A percentile compares a stretch with the other conserved stretches of the same genome.
Evolutionary conservation across 2,888 invertebrate species (phyloP).

Genomic region (Drosophila hamatofila): DNA sequence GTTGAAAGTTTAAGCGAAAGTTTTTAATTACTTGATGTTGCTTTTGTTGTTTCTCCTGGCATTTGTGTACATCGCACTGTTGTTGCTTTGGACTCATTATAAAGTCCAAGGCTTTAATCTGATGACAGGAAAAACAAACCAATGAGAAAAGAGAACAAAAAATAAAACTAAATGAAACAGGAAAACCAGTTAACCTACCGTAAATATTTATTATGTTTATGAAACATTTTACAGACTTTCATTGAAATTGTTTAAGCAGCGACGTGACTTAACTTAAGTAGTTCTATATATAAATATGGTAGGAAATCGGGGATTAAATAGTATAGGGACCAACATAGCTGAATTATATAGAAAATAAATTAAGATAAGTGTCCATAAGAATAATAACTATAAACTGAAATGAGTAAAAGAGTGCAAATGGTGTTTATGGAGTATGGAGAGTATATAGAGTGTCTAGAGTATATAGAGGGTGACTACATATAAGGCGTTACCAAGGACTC

Average conservation of each 20-base stretch:
- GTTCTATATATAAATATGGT: conserved; percentile 45
- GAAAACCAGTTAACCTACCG: conserved; percentile 64
- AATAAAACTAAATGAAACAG: background rate
- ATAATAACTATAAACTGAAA: conserved; percentile 15
- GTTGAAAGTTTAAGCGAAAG: conserved; percentile 65
- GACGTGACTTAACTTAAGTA: conserved; percentile 64
- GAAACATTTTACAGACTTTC: conserved; percentile 83
- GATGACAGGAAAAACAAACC: conserved; percentile 2
- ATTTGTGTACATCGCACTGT: conserved; percentile 10
- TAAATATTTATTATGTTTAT: conserved; percentile 82
- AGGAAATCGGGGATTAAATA: conserved; percentile 46
- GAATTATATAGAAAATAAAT: conserved; percentile 40
- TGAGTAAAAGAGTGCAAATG: conserved; percentile 24
- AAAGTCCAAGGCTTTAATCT: conserved; percentile 32
- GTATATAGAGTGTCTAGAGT: conserved; percentile 19
- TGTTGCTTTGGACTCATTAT: conserved; percentile 26
- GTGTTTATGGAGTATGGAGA: background rate
- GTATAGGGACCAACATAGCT: conserved; percentile 29
- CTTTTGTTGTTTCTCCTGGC: conserved; percentile 4
- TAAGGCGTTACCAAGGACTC: conserved; percentile 78
- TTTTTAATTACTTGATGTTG: conserved; percentile 68
- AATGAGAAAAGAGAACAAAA: background rate
- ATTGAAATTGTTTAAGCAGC: conserved; percentile 72
- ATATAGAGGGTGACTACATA: conserved; percentile 63
- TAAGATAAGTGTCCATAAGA: conserved; percentile 16